Conservation (phyloP, 2,888 invertebrate genomes). For the Agrotis ipsilon region DNA sequence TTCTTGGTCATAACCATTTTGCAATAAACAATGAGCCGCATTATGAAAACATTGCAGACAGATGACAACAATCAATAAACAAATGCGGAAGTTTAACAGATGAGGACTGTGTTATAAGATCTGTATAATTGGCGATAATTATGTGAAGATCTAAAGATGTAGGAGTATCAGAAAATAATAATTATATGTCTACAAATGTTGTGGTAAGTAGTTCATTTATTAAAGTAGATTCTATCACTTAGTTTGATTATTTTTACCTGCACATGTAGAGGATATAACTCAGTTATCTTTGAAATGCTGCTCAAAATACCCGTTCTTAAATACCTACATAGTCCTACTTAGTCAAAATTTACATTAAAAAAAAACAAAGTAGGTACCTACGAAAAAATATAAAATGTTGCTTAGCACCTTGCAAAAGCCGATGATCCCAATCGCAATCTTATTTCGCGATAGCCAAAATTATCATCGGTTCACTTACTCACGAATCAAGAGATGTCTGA, state of each 20-base stretch:
- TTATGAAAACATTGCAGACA: background rate
- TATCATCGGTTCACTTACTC: slow-evolving; percentile 38
- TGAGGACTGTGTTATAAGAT: background rate
- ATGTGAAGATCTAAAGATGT: background rate
- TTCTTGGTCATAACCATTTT: background rate
- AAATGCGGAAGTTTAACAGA: background rate
- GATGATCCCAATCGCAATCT: slow-evolving; percentile 27
- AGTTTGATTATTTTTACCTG: background rate
- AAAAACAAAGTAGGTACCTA: background rate
- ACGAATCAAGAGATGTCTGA: slow-evolving; percentile 46
- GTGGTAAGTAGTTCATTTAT: too few species aligned
- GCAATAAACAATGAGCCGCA: background rate
- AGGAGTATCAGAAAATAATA: background rate
- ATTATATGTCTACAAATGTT: too few species aligned
- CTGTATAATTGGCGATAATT: background rate
- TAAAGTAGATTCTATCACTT: background rate
- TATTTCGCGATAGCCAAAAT: slow-evolving; percentile 37
- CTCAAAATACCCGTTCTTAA: background rate
- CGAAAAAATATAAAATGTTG: background rate
- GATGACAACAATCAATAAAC: slow-evolving; percentile 6
- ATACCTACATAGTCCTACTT: too few species aligned
- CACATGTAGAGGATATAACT: too few species aligned
- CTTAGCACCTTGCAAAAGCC: slow-evolving; percentile 19
- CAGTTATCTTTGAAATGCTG: too few species aligned
- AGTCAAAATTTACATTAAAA: background rate